phyloP scores from a whole-genome alignment of 2,113 vertebrate species.

The Bettongia penicillata region DNA sequence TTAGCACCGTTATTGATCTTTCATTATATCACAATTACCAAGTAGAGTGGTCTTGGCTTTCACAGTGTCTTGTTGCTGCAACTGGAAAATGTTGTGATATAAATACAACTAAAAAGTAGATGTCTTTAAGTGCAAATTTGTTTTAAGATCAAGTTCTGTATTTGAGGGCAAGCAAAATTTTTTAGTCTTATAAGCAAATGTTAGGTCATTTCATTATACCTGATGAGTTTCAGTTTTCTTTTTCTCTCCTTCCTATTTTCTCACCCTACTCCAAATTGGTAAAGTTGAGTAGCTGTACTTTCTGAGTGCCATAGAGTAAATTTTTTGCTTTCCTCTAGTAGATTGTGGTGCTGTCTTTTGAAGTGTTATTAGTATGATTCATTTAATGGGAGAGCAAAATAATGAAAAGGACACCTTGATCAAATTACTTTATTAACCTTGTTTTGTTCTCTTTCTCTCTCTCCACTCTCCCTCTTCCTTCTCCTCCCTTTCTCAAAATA shows the following conservation, averaged over 20 bases:
- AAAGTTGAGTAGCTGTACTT: constrained; percentile 31
- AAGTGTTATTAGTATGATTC: constrained; percentile 43
- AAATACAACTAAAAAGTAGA: constrained; percentile 28
- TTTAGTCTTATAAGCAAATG: constrained; percentile 27
- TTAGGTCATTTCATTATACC: not conserved
- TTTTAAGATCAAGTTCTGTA: constrained; percentile 36
- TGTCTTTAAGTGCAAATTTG: constrained; percentile 31
- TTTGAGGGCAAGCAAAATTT: constrained; percentile 19
- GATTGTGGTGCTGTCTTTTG: constrained; percentile 25
- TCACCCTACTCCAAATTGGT: constrained; percentile 5
- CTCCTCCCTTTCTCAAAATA: not conserved
- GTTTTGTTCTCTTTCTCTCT: not conserved
- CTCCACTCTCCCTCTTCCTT: not conserved
- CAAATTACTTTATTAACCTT: constrained; percentile 42
- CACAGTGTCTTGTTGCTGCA: constrained; percentile 19
- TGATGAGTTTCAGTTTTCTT: constrained; percentile 4
- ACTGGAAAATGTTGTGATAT: constrained; percentile 21
- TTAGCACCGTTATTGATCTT: constrained; percentile 31
- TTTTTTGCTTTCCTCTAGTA: constrained; percentile 32
- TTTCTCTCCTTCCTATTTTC: not conserved
- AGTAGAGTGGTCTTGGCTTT: not conserved
- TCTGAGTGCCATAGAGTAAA: not conserved
- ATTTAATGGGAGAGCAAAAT: constrained; percentile 31
- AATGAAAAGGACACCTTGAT: not conserved
- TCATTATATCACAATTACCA: constrained; percentile 17